phyloP scores from a whole-genome alignment of 2,113 vertebrate genomes.

The Rhizomys pruinosus region DNA sequence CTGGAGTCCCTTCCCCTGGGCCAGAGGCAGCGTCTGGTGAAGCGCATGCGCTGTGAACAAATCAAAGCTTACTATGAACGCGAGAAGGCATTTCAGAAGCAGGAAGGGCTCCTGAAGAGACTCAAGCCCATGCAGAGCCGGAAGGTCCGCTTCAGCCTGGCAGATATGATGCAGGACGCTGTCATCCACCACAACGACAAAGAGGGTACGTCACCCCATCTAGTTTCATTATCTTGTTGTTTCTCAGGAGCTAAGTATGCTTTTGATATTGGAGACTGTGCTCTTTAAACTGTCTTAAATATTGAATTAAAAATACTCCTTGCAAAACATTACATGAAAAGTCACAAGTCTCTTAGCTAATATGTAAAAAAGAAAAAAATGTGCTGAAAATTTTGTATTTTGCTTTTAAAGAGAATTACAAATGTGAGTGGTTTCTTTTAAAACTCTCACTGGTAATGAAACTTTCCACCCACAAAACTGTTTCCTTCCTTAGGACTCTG shows the following conservation, averaged over 20 bases:
- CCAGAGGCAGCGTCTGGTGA: slow-evolving; percentile 96
- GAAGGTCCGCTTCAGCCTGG: slow-evolving; percentile 87
- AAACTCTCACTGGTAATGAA: neutral
- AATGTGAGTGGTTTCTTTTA: slow-evolving; percentile 17
- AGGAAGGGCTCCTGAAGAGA: slow-evolving; percentile 85
- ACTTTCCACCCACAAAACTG: neutral
- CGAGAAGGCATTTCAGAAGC: slow-evolving; percentile 91
- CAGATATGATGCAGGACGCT: slow-evolving; percentile 92
- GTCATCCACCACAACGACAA: slow-evolving; percentile 93
- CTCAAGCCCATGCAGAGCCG: slow-evolving; percentile 86
- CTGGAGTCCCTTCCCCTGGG: slow-evolving; percentile 97
- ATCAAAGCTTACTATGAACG: slow-evolving; percentile 95
- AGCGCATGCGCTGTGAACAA: slow-evolving; percentile 96
- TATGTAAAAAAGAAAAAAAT: neutral
- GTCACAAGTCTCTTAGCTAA: neutral
- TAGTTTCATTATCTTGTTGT: neutral
- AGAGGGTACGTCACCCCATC: slow-evolving; percentile 89
- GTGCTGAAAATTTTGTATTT: neutral
- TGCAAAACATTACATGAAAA: neutral
- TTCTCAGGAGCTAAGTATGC: neutral
- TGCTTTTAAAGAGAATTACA: neutral
- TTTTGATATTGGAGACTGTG: neutral
- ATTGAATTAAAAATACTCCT: neutral
- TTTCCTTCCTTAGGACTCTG: neutral
- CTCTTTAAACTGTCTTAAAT: neutral